Evolutionary conservation across 2,888 invertebrate genomes (phyloP), one percentile per base, ranked within the genome.

Genomic region (Tricholauxania praeusta): DNA sequence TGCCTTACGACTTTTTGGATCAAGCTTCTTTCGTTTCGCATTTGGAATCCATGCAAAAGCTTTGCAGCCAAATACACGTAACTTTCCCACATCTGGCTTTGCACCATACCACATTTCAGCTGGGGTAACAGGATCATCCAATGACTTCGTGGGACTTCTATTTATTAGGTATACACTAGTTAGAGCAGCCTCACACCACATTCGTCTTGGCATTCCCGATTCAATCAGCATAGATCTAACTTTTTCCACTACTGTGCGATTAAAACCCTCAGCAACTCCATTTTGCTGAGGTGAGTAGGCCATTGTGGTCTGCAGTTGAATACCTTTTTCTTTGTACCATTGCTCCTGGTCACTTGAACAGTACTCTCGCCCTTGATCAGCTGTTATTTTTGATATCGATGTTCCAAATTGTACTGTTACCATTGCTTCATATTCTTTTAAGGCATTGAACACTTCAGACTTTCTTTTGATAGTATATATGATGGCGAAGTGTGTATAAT

Each of bases 11-110:
- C 76, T 67, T 53, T 77, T 78, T 5, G 39, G 8, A 66, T 78
- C 76, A 7, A 78, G 49, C 57, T 75, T 81, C 72, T 28, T 78
- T 17, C 71, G 77, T 69, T 28, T 77, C 68, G 3, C 77, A 77
- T 74, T 73, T 47, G 77, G 76, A 14, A 79, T 53, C 71, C 77
- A 76, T 14, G 73, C 72, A 67, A 65, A 78, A 15, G 78, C 78
- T 52, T 63, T 72, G 59, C 78, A 72, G 1, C 77, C 77, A 75
- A 79, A 78, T 10, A 76, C 72, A 73, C 72, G 53, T 19, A 79
- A 59, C 52, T 79, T 78, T 15, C 62, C 19, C 0, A 79, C 28
- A 48, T 78, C 67, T 12, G 77, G 71, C 52, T 74, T 72, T 3
- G 66, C 47, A 22, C 62, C 59, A 64, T 66, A 77, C 74, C 28